phyloP scores from a whole-genome alignment of 2,797 vertebrate species.

The Epinephelus awoara region DNA sequence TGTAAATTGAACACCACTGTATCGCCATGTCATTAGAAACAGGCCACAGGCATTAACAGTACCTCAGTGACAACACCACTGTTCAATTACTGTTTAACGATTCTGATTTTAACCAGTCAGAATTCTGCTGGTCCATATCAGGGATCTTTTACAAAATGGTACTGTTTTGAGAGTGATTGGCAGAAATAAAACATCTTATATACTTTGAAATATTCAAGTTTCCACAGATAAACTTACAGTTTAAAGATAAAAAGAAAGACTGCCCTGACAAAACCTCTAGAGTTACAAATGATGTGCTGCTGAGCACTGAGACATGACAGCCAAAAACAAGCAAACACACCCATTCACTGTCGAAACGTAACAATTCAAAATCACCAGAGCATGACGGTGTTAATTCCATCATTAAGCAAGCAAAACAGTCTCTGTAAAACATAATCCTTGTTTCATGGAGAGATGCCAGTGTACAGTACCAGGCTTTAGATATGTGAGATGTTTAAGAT shows the following conservation, averaged over 20 bases:
- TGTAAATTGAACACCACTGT: neutral
- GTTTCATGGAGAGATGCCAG: neutral
- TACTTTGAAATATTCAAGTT: slow-evolving; percentile 5
- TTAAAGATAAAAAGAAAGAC: slow-evolving; percentile 11
- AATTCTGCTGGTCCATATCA: neutral
- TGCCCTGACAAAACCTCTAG: slow-evolving; percentile 1
- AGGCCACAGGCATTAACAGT: neutral
- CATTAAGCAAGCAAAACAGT: slow-evolving; percentile 15
- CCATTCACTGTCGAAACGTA: slow-evolving; percentile 7
- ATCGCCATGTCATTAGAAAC: neutral
- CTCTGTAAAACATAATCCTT: neutral
- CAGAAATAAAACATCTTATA: neutral
- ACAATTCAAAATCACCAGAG: slow-evolving; percentile 20
- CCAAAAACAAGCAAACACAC: slow-evolving; percentile 13
- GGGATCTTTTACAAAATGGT: neutral
- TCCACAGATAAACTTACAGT: neutral
- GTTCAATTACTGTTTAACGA: neutral
- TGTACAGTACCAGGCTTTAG: neutral
- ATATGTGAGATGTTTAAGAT: neutral
- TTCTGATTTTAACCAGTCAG: neutral
- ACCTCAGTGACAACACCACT: neutral
- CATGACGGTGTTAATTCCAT: slow-evolving; percentile 16
- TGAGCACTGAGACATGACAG: neutral
- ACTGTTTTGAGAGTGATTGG: neutral
- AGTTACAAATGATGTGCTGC: neutral